These are phyloP conservation scores for Harpalus rubripes DNA, from an alignment of 2,888 invertebrate species.

Conservation along the genomic window DNA sequence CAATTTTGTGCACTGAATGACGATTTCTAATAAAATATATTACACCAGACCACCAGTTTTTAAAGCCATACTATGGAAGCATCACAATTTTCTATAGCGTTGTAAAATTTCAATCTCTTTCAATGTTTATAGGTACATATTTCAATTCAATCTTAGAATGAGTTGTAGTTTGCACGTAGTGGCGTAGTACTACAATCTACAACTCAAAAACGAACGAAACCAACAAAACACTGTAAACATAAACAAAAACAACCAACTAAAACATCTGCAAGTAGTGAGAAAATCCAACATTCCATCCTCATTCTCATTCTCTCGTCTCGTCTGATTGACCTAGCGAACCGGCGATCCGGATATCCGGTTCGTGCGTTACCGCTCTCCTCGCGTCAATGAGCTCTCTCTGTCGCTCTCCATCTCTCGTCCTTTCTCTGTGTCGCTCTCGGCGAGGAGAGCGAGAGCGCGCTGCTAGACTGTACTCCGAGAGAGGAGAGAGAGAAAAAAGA, in stretches of 20 bases:
- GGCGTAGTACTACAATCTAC: too few relatives aligned
- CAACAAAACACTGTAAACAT: not conserved
- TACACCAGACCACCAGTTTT: too few relatives aligned
- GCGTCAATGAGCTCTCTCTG: slow-evolving; percentile 28
- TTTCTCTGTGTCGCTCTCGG: slow-evolving; percentile 39
- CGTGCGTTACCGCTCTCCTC: slow-evolving; percentile 51
- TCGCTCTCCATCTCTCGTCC: slow-evolving; percentile 28
- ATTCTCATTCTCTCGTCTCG: slow-evolving; percentile 1
- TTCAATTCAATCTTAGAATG: too few relatives aligned
- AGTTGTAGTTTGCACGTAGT: too few relatives aligned
- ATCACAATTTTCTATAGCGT: too few relatives aligned
- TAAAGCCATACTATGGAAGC: too few relatives aligned
- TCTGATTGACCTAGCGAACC: slow-evolving; percentile 61
- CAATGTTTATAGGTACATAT: too few relatives aligned
- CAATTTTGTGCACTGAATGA: too few relatives aligned
- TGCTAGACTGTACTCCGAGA: not conserved
- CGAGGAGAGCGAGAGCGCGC: not conserved
- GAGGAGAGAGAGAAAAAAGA: too few relatives aligned
- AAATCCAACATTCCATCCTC: slow-evolving; percentile 6
- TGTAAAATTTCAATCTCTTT: too few relatives aligned
- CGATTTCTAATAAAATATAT: too few relatives aligned
- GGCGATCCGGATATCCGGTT: slow-evolving; percentile 65
- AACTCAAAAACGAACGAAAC: not conserved
- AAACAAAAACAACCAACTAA: not conserved
- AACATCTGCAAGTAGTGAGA: not conserved